These are phyloP conservation scores for Mythimna vitellina DNA, from an alignment of 2,888 invertebrate species.

Conservation along the genomic window DNA sequence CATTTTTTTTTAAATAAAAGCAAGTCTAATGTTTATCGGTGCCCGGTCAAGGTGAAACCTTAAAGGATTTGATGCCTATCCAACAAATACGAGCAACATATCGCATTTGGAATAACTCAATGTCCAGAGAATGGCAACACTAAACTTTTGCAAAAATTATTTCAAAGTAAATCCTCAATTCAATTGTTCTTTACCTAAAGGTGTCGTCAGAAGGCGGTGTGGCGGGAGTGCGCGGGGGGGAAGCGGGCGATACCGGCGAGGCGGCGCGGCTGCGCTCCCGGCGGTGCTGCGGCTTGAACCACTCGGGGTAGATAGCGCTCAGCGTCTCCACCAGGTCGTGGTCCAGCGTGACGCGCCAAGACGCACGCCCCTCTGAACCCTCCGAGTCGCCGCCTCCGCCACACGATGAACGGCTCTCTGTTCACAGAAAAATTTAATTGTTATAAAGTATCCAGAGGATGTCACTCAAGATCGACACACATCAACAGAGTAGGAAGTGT, in stretches of 20 bases:
- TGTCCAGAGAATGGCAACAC: too few species aligned
- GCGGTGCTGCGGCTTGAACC: conserved; percentile 93
- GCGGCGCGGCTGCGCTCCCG: conserved; percentile 84
- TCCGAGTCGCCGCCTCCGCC: conserved; percentile 94
- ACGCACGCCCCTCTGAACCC: conserved; percentile 93
- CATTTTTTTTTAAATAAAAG: not conserved
- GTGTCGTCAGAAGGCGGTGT: conserved; percentile 85
- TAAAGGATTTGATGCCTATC: not conserved
- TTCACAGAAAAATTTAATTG: conserved; percentile 60
- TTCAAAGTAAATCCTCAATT: not conserved
- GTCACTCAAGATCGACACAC: conserved; percentile 38
- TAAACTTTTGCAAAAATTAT: not conserved
- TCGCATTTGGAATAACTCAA: not conserved
- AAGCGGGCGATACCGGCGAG: conserved; percentile 80
- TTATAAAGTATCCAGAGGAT: conserved; percentile 26
- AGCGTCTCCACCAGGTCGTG: conserved; percentile 98
- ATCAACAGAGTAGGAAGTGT: conserved; percentile 59
- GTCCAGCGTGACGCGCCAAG: conserved; percentile 98
- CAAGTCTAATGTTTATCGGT: not conserved
- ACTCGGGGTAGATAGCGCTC: conserved; percentile 97
- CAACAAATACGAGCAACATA: not conserved
- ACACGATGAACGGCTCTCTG: conserved; percentile 95
- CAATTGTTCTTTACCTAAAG: conserved; percentile 76
- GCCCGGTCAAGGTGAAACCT: not conserved
- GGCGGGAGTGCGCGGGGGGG: conserved; percentile 79